A percentile compares a stretch with the other conserved stretches of the same genome.
These are phyloP conservation scores for Hycleus phaleratus DNA, from an alignment of 1,140 invertebrate species.

Conservation along the genomic window DNA sequence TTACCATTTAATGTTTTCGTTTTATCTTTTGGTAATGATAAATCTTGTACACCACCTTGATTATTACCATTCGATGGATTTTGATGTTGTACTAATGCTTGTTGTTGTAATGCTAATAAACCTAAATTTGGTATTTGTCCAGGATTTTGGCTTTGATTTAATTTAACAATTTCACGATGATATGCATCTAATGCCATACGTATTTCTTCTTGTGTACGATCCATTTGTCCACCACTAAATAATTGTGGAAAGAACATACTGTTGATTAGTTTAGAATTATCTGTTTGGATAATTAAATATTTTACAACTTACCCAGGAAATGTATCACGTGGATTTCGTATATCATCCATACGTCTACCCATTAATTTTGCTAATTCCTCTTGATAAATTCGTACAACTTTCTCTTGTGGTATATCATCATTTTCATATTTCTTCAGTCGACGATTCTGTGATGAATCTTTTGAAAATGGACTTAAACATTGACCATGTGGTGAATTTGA, in stretches of 20 bases:
- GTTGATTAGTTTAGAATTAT: slow-evolving; percentile 54
- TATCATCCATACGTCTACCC: slow-evolving; percentile 65
- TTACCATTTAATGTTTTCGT: slow-evolving; percentile 63
- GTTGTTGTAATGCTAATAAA: slow-evolving; percentile 64
- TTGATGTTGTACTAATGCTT: slow-evolving; percentile 51
- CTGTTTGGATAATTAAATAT: neutral
- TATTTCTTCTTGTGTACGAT: slow-evolving; percentile 76
- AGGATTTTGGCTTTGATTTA: slow-evolving; percentile 57
- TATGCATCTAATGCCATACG: slow-evolving; percentile 85
- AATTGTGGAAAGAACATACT: slow-evolving; percentile 76
- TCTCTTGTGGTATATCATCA: slow-evolving; percentile 93
- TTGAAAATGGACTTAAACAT: slow-evolving; percentile 67
- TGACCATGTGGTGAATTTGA: slow-evolving; percentile 74
- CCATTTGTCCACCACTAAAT: slow-evolving; percentile 58
- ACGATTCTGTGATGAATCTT: slow-evolving; percentile 61
- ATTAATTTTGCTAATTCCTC: slow-evolving; percentile 91
- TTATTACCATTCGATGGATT: slow-evolving; percentile 42
- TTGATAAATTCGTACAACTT: slow-evolving; percentile 94
- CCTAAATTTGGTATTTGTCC: slow-evolving; percentile 52
- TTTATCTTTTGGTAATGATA: slow-evolving; percentile 75
- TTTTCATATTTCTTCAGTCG: slow-evolving; percentile 80
- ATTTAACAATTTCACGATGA: slow-evolving; percentile 80
- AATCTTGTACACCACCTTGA: slow-evolving; percentile 71
- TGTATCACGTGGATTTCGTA: slow-evolving; percentile 58
- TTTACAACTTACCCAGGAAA: slow-evolving; percentile 58